These are phyloP conservation scores for Drosophila baimaii DNA, from an alignment of 1,140 invertebrate species.

Conservation along the genomic window DNA sequence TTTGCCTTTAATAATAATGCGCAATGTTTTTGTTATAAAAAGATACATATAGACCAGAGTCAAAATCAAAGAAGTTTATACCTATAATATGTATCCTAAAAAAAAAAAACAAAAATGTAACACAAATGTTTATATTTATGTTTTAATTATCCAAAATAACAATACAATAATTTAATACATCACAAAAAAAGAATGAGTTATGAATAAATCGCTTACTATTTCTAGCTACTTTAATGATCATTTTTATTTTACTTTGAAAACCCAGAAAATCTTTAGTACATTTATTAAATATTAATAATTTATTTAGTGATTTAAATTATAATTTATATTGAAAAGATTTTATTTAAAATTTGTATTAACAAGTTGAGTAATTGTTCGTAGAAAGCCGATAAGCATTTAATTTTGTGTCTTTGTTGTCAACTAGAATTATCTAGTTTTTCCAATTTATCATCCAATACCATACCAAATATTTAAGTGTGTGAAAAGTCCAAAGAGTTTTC, in stretches of 20 bases:
- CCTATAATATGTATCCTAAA: background rate
- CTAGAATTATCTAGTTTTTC: constrained; percentile 4
- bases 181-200: too few species aligned
- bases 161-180: too few species aligned
- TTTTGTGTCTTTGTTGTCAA: background rate
- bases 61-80: background rate
- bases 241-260: background rate
- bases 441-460: constrained; percentile 5
- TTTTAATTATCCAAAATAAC: too few species aligned
- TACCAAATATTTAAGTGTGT: background rate
- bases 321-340: too few species aligned
- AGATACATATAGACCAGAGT: background rate
- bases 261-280: background rate
- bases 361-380: background rate
- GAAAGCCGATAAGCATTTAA: background rate
- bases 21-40: constrained; percentile 8
- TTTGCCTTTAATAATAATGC: constrained; percentile 5
- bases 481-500: background rate
- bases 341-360: background rate
- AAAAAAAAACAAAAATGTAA: background rate
- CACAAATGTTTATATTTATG: too few species aligned
- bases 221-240: background rate
- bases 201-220: background rate
- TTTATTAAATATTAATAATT: background rate
- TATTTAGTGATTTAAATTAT: background rate